phyloP scores from a whole-genome alignment of 1,140 invertebrate species.

The Notospermus geniculatus region DNA sequence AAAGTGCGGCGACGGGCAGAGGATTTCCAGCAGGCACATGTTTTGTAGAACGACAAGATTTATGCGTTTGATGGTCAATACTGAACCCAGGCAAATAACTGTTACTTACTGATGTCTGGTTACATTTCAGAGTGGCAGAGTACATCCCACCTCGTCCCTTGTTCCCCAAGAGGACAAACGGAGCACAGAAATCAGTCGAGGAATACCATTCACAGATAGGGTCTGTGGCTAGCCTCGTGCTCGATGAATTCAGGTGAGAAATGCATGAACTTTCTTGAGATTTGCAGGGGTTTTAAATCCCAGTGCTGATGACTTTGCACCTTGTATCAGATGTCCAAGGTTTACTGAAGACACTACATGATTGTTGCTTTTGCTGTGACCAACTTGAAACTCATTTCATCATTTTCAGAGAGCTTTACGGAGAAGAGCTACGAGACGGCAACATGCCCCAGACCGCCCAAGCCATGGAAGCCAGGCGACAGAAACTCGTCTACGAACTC shows the following conservation, averaged over 20 bases:
- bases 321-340: too few relatives aligned
- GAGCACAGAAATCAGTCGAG: slow-evolving; percentile 53
- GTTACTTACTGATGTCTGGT: slow-evolving; percentile 17
- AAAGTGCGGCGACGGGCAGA: too few relatives aligned
- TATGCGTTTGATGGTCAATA: background rate
- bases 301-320: too few relatives aligned
- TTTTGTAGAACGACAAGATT: too few relatives aligned
- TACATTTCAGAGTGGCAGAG: slow-evolving; percentile 46
- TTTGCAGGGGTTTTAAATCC: too few relatives aligned
- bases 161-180: slow-evolving; percentile 53
- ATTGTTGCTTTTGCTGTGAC: too few relatives aligned
- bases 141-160: slow-evolving; percentile 54
- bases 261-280: too few relatives aligned
- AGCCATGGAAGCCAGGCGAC: slow-evolving; percentile 44
- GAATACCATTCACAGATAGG: slow-evolving; percentile 54
- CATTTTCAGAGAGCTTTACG: slow-evolving; percentile 40
- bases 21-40: too few relatives aligned
- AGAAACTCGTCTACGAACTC: slow-evolving; percentile 52
- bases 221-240: slow-evolving; percentile 45
- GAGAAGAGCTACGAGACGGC: slow-evolving; percentile 33
- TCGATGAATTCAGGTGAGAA: slow-evolving; percentile 53
- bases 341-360: too few relatives aligned
- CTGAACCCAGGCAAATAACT: too few relatives aligned
- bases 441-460: slow-evolving; percentile 32
- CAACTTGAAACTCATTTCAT: too few relatives aligned